Percentiles rank a stretch among this genome's conserved stretches.
Evolutionary conservation across 2,888 invertebrate genomes (phyloP).

Genomic region (Nezara viridula): DNA sequence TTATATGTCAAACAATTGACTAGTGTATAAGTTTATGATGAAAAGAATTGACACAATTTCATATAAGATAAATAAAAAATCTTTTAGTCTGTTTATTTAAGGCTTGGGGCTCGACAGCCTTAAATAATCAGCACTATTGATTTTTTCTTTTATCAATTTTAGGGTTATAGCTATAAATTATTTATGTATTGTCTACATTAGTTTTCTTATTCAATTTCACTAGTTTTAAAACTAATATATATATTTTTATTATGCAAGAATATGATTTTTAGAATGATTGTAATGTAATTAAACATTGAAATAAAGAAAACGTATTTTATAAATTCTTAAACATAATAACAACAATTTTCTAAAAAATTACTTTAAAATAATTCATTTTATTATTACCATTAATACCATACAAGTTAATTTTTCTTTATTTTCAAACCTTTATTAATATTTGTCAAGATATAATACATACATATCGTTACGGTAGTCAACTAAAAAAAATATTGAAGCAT

Average conservation of each 20-base stretch:
- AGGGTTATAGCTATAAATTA: background rate
- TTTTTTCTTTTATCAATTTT: background rate
- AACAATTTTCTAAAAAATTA: background rate
- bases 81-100: background rate
- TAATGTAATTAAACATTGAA: background rate
- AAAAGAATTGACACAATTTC: too few species aligned
- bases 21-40: too few species aligned
- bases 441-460: too few species aligned
- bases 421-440: too few species aligned
- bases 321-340: background rate
- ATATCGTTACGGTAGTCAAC: too few species aligned
- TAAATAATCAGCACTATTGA: background rate
- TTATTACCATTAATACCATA: too few species aligned
- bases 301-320: background rate
- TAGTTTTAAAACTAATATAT: background rate
- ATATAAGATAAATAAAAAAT: background rate
- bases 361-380: too few species aligned
- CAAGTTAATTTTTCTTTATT: too few species aligned
- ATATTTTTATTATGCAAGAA: background rate
- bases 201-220: background rate
- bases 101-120: background rate
- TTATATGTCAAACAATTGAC: too few species aligned
- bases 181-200: background rate
- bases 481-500: too few species aligned
- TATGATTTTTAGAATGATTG: background rate